A percentile compares a stretch with the other conserved stretches of the same genome.
Evolutionary conservation across 2,113 vertebrate genomes (phyloP).

Genomic region (Lycaon pictus): DNA sequence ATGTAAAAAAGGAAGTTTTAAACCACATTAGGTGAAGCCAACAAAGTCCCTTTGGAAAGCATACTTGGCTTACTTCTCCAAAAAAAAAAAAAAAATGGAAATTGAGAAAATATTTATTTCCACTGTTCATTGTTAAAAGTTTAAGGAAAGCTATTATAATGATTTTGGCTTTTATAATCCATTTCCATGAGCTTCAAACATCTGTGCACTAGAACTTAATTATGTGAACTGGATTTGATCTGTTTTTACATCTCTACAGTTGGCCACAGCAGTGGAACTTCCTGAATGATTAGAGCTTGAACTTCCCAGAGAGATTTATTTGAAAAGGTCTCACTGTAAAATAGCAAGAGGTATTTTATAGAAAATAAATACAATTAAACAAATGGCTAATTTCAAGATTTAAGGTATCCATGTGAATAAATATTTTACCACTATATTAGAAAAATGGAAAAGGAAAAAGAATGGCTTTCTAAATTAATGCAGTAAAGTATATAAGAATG

Average conservation of each 20-base stretch:
- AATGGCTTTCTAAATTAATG: constrained; percentile 49
- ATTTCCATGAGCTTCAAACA: constrained; percentile 32
- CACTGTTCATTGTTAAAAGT: not conserved
- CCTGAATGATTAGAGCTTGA: constrained; percentile 25
- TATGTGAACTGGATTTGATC: constrained; percentile 21
- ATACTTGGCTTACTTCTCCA: constrained; percentile 48
- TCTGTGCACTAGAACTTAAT: constrained; percentile 37
- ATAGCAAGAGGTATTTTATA: constrained; percentile 39
- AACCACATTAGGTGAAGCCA: constrained; percentile 29
- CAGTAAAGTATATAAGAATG: constrained; percentile 20
- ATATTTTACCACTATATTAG: constrained; percentile 8
- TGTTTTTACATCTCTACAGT: constrained; percentile 35
- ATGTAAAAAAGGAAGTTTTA: constrained; percentile 28
- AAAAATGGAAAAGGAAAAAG: constrained; percentile 42
- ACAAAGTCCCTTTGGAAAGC: constrained; percentile 26
- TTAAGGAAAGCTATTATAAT: not conserved
- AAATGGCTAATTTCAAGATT: constrained; percentile 31
- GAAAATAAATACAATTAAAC: constrained; percentile 55
- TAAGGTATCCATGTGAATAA: constrained; percentile 28
- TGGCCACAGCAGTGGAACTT: constrained; percentile 52
- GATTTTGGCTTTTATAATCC: constrained; percentile 35
- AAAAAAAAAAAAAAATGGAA: not conserved
- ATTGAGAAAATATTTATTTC: constrained; percentile 62
- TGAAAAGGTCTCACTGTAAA: not conserved
- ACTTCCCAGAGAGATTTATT: constrained; percentile 3